Evolutionary conservation across 2,888 invertebrate genomes (phyloP), one percentile per base, ranked within the genome.

Genomic region (Sminthurinus aureus): DNA sequence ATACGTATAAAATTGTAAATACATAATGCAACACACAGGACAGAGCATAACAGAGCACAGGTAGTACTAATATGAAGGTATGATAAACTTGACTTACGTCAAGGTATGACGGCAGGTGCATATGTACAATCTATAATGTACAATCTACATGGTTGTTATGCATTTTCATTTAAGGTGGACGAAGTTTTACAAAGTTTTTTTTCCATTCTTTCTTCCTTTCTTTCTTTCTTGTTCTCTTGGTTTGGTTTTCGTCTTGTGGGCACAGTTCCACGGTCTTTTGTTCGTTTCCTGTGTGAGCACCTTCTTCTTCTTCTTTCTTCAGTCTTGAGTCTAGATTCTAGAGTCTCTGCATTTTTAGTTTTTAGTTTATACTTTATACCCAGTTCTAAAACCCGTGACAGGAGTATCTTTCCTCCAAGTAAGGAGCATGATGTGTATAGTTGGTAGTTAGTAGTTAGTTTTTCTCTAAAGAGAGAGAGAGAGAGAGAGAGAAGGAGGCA

Each of bases 271-370:
- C 73, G 26, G 24, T 66, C 80, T 26, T 80, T 80, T 80, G 51
- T 80, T 80, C 73, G 80, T 80, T 80, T 80, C 80, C 80, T 80
- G 80, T 71, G 71, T 50, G 50, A 38, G 69, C 52, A 51, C 52
- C 76, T 76, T 58, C 50, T 20, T 20, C 58, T 38, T 38, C 38
- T 38, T 38, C 3, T 38, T 38, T 38, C 38, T 38, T 38, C 38
- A 38, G 38, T 38, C 38, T 38, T 13, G n/a, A 69, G 2, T 66
- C n/a, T n/a, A 66, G n/a, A 66, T n/a, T n/a, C 66, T 66, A 20
- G 50, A 26, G 18, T 75, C n/a, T n/a, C n/a, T 75, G 75, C 75
- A 51, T 75, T 75, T 76, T 79, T 66, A 67, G 38, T 66, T 79
- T 38, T 4, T 6, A 38, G 3, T 38, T 38, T 38, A 38, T 6